Evolutionary conservation across 92 coral and sea anemone species (phyloP).

Genomic region (Chrysogorgia sp.): DNA sequence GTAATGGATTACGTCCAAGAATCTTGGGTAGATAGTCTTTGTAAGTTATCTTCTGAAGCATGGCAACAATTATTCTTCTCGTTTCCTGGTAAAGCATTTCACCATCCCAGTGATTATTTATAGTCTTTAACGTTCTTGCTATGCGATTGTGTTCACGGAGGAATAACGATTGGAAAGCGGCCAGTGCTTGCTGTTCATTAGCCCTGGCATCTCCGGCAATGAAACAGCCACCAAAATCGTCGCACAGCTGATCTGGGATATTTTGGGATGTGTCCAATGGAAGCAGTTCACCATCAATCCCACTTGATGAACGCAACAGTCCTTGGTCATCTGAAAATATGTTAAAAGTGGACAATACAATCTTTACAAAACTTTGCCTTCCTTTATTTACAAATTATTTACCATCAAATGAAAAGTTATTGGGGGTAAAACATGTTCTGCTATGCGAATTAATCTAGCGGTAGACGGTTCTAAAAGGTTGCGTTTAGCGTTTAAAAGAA

Average conservation of each 20-base stretch:
- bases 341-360: neutral
- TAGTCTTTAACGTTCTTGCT: neutral
- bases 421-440: too few species aligned
- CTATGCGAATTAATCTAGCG: too few species aligned
- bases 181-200: slow-evolving; percentile 10
- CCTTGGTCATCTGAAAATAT: neutral
- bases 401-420: too few species aligned
- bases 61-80: slow-evolving; percentile 22
- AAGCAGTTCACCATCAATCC: neutral
- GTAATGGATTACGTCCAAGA: slow-evolving; percentile 4
- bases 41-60: slow-evolving; percentile 28
- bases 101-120: neutral
- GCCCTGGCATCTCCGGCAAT: slow-evolving; percentile 31
- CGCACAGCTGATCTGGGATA: neutral
- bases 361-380: too few species aligned
- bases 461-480: too few species aligned
- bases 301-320: neutral
- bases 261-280: neutral
- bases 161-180: slow-evolving; percentile 13
- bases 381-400: too few species aligned
- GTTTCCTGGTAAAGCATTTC: slow-evolving; percentile 16
- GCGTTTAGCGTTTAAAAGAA: too few species aligned
- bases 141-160: slow-evolving; percentile 38
- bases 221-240: slow-evolving; percentile 10
- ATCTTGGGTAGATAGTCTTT: slow-evolving; percentile 3